These are phyloP conservation scores for Metallyticus violacea DNA, from an alignment of 2,888 invertebrate species.

Conservation along the genomic window DNA sequence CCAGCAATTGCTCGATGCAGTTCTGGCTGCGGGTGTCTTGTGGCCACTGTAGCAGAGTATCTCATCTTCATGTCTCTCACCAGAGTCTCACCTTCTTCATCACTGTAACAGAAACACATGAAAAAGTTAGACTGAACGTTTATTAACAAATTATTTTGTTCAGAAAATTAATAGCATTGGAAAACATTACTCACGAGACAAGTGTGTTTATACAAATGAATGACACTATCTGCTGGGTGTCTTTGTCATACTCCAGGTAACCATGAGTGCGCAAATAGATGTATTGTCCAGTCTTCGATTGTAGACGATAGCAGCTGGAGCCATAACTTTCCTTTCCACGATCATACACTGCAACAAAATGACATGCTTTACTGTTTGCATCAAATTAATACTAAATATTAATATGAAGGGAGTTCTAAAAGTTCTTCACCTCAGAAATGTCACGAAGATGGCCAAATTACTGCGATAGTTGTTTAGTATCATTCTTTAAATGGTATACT, in stretches of 20 bases:
- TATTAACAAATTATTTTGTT: background rate
- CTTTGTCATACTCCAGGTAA: slow-evolving; percentile 76
- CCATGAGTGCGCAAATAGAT: slow-evolving; percentile 83
- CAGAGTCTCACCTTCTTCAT: slow-evolving; percentile 69
- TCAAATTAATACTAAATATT: no score
- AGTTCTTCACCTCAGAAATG: no score
- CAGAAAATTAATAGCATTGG: background rate
- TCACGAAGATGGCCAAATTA: no score
- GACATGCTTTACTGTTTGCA: no score
- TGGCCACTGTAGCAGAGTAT: slow-evolving; percentile 53
- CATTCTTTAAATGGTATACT: no score
- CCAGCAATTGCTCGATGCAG: background rate
- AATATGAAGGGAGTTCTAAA: no score
- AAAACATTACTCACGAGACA: slow-evolving; percentile 49
- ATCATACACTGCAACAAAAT: slow-evolving; percentile 68
- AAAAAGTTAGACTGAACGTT: background rate
- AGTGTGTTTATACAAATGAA: slow-evolving; percentile 85
- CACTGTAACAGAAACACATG: slow-evolving; percentile 46
- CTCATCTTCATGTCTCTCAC: slow-evolving; percentile 77
- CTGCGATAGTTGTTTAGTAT: no score
- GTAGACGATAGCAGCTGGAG: slow-evolving; percentile 80
- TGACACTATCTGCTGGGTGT: slow-evolving; percentile 68
- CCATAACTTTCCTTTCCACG: slow-evolving; percentile 63
- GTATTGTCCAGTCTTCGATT: slow-evolving; percentile 77
- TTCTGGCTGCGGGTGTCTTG: background rate